Percentiles rank a stretch among this genome's conserved stretches.
Conservation (phyloP, 2,113 vertebrate genomes). For the Coptodon rendalli region DNA sequence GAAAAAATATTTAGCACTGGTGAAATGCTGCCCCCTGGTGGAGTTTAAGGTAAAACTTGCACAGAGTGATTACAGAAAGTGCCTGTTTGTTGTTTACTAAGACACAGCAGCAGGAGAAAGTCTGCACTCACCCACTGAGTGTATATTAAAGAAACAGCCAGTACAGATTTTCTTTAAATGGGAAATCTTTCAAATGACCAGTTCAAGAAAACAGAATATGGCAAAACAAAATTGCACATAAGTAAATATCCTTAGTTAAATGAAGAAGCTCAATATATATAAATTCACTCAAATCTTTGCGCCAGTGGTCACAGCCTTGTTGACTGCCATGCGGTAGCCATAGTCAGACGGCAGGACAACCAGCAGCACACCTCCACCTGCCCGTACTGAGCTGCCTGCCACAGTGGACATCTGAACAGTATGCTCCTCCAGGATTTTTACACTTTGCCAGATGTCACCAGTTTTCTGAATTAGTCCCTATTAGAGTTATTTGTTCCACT, state of each 20-base stretch:
- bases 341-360: no score
- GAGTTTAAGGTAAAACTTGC: not conserved
- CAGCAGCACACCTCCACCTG: no score
- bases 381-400: no score
- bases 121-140: accelerated
- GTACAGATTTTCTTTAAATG: not conserved
- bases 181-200: not conserved
- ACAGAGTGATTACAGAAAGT: not conserved
- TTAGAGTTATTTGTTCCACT: not conserved
- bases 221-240: not conserved
- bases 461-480: not conserved
- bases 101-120: no score
- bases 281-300: no score
- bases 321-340: no score
- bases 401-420: no score
- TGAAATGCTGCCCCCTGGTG: not conserved
- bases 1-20: not conserved
- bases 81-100: not conserved
- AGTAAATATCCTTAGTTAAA: not conserved
- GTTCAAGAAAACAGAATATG: not conserved
- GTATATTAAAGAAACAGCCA: not conserved
- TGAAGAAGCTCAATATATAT: not conserved
- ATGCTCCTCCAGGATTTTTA: no score
- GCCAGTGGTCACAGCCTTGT: no score
- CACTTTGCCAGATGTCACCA: not conserved